Evolutionary conservation across 2,888 invertebrate species (phyloP), one percentile per base, ranked within the genome.

Genomic region (Prosopocoilus inquinatus): DNA sequence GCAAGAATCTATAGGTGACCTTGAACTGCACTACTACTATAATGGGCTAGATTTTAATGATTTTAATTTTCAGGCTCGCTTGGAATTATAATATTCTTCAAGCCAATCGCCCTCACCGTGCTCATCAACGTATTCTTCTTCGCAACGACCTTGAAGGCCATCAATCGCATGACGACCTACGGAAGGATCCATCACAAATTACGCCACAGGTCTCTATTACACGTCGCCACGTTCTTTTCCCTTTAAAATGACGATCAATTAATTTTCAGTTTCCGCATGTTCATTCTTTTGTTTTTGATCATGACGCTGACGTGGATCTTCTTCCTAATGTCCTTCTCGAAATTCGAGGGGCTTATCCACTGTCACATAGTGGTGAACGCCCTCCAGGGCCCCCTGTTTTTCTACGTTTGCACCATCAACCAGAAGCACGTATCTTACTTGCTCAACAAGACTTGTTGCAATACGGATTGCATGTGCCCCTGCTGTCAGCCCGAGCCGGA

Each of bases 131-230:
- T 91, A 56, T 91, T 89, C 73, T 91, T 92, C 70, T 89, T 90
- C 69, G 81, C 88, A 8, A 89, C 91, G 12, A 93, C 92, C 15
- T 79, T 88, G 28, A 88, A 88, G 74, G 84, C 89, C 20, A 89
- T 93, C 53, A 90, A 88, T 69, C 81, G 88, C 62, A 88, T 91
- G 79, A 88, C 88, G 69, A 88, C 90, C 2, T 92, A 92, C 72
- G 92, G 92, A 44, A 81, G 91, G 64, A 92, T 93, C 67, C 92
- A 92, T 69, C 90, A 92, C 68, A 92, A 92, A 77, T 80, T 93
- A 59, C 89, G 90, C 75, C 89, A 91, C 76, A 91, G 88, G 90
- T 90, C 77, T 90, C 77, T 75, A 73, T 64, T 41, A 34, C 16
- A 16, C 12, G n/a, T 9, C 13, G n/a, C 44, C 11, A n/a, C 7